phyloP scores from a whole-genome alignment of 2,888 invertebrate genomes.

The Eumacrocentrus americanus region DNA sequence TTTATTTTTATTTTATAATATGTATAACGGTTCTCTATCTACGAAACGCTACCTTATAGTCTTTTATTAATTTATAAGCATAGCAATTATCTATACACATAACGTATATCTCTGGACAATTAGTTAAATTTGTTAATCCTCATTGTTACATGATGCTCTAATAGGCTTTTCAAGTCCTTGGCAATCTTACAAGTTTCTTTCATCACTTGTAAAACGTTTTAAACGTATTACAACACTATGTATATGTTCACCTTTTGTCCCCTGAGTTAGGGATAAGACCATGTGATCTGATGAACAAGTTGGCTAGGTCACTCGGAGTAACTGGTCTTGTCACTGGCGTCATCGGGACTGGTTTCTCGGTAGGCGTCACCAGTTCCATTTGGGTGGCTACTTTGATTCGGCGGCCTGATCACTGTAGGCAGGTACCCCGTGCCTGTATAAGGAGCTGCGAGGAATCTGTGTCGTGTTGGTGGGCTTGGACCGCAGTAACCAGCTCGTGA shows the following conservation, averaged over 20 bases:
- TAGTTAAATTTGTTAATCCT: background rate
- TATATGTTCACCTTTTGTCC: too few relatives aligned
- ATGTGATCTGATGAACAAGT: conserved; percentile 23
- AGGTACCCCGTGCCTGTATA: conserved; percentile 84
- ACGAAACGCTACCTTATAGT: conserved; percentile 24
- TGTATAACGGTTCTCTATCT: conserved; percentile 19
- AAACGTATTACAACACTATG: too few relatives aligned
- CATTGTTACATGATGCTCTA: background rate
- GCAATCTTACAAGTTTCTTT: background rate
- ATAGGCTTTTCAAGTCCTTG: background rate
- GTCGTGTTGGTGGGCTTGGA: conserved; percentile 68
- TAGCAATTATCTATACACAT: conserved; percentile 31
- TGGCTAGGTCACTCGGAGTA: conserved; percentile 57
- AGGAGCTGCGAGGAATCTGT: conserved; percentile 81
- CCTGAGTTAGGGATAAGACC: conserved; percentile 32
- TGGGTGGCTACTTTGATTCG: conserved; percentile 52
- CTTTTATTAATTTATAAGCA: background rate
- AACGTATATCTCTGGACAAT: conserved; percentile 21
- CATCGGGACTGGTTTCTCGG: conserved; percentile 56
- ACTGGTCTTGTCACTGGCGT: conserved; percentile 59
- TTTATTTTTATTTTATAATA: conserved; percentile 16
- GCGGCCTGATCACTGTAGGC: conserved; percentile 74
- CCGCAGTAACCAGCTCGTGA: conserved; percentile 56
- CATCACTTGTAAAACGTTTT: too few relatives aligned
- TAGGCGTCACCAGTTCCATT: conserved; percentile 54